A percentile compares a stretch with the other conserved stretches of the same genome.
Evolutionary conservation across 2,888 invertebrate genomes (phyloP).

Genomic region (Eupithecia centaureata): DNA sequence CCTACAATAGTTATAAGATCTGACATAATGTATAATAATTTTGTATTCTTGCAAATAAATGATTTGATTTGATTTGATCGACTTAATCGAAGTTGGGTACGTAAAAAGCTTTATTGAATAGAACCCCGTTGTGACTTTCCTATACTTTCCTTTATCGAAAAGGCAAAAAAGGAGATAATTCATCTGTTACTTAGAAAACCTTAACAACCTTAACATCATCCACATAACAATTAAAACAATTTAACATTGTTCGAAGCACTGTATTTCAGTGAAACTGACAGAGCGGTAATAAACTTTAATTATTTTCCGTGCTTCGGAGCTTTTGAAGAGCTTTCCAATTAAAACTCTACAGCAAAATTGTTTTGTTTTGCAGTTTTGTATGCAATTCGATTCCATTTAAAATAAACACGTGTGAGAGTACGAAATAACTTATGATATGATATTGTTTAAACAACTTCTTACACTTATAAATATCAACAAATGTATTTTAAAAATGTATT

Average conservation of each 20-base stretch:
- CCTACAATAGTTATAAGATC: no score
- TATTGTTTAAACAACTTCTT: neutral
- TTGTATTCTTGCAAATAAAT: no score
- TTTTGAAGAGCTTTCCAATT: constrained; percentile 26
- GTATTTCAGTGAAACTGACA: neutral
- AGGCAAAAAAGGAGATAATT: neutral
- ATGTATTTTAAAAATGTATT: no score
- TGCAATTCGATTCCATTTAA: neutral
- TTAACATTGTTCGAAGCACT: neutral
- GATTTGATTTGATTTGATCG: no score
- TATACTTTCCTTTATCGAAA: neutral
- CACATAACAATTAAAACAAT: neutral
- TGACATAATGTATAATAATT: no score
- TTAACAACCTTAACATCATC: neutral
- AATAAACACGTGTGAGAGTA: neutral
- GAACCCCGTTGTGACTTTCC: neutral
- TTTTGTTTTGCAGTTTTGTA: neutral
- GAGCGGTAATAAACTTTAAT: constrained; percentile 9
- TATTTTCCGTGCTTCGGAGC: constrained; percentile 8
- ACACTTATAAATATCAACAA: no score
- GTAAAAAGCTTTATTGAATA: neutral
- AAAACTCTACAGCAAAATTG: constrained; percentile 7
- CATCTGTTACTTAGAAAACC: neutral
- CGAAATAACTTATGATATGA: no score
- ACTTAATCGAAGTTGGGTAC: neutral